Evolutionary conservation across 23 tunicate genomes (phyloP).

Genomic region (Styela clava): DNA sequence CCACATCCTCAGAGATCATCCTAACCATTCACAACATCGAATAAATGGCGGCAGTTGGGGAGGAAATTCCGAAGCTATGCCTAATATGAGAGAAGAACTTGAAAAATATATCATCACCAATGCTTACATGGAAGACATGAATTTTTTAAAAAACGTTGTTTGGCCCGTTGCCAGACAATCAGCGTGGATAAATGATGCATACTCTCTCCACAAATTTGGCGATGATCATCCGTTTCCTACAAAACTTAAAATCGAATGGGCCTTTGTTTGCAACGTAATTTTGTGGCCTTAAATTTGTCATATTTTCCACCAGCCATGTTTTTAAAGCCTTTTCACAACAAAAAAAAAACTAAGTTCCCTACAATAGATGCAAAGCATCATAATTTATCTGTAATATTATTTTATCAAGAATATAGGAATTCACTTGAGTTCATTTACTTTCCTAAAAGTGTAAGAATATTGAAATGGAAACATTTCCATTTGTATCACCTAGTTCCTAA

Average conservation of each 20-base stretch:
- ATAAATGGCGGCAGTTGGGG: constrained; percentile 18
- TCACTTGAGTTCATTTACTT: too few relatives aligned
- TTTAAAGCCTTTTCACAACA: neutral
- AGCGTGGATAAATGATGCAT: constrained; percentile 14
- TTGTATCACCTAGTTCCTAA: too few relatives aligned
- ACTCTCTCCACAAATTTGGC: constrained; percentile 14
- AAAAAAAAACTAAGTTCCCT: neutral
- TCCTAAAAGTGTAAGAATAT: too few relatives aligned
- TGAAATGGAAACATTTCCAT: too few relatives aligned
- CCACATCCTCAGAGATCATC: constrained; percentile 23
- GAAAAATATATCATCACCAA: neutral
- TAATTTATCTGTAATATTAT: too few relatives aligned
- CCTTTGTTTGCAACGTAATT: neutral
- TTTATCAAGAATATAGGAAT: too few relatives aligned
- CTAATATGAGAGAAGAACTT: constrained; percentile 5
- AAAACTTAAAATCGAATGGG: neutral
- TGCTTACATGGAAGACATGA: constrained; percentile 6
- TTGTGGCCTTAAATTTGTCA: neutral
- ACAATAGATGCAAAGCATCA: too few relatives aligned
- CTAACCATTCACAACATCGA: constrained; percentile 2
- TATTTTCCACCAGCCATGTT: too few relatives aligned
- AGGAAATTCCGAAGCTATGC: constrained; percentile 8
- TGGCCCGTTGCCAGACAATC: constrained; percentile 18
- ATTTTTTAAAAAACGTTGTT: neutral
- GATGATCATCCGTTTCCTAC: constrained; percentile 10